Conservation (phyloP, 2,113 vertebrate species). For the Rhabdomys dilectus region DNA sequence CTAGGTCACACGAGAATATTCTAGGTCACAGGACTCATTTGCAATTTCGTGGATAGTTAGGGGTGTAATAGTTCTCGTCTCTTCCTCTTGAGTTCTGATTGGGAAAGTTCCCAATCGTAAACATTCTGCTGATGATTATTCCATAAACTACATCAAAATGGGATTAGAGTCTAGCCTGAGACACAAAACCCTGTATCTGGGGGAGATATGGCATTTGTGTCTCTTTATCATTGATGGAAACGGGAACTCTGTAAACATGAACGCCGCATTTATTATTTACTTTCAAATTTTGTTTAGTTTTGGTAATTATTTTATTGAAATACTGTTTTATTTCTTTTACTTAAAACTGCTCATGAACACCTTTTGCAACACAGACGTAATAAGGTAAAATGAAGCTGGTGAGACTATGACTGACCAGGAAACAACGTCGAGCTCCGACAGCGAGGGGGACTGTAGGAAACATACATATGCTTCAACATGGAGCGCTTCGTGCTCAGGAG, state of each 20-base stretch:
- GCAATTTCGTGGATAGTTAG: neutral
- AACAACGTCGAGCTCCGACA: neutral
- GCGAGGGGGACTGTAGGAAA: neutral
- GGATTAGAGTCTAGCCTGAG: neutral
- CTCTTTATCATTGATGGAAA: conserved; percentile 16
- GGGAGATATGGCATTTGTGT: neutral
- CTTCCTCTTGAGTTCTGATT: neutral
- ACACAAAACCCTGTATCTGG: neutral
- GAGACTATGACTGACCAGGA: neutral
- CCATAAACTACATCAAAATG: neutral
- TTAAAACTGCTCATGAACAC: neutral
- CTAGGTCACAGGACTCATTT: neutral
- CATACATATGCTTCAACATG: neutral
- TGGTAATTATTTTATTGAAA: neutral
- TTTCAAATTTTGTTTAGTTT: neutral
- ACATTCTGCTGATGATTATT: neutral
- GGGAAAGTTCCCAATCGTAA: conserved; percentile 1
- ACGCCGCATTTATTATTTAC: neutral
- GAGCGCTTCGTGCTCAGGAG: neutral
- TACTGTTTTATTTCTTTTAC: conserved; percentile 13
- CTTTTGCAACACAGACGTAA: neutral
- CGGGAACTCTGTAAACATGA: neutral
- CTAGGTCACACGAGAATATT: neutral
- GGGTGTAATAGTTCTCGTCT: neutral
- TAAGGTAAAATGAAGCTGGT: neutral